These are phyloP conservation scores for Onychomys torridus DNA, from an alignment of 2,797 vertebrate species.

Conservation along the genomic window DNA sequence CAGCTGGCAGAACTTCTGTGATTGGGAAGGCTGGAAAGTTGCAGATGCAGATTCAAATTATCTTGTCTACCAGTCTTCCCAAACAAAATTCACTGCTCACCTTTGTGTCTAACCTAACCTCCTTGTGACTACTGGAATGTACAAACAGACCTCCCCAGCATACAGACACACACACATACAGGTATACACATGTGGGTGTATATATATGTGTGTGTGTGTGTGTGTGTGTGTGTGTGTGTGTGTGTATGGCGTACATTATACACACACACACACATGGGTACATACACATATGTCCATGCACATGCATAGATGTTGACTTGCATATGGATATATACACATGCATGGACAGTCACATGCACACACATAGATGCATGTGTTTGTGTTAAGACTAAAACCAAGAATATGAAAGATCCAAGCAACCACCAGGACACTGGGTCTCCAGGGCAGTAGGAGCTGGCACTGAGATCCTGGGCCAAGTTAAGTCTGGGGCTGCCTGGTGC, in stretches of 20 bases:
- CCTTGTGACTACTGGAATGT: background rate
- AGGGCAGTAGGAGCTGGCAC: fast-evolving
- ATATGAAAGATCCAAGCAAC: background rate
- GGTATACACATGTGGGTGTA: background rate
- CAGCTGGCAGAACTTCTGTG: background rate
- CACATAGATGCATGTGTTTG: background rate
- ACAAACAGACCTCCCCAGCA: background rate
- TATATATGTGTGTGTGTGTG: too few relatives aligned
- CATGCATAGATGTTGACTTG: background rate
- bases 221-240: too few relatives aligned
- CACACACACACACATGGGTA: fast-evolving
- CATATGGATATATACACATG: too few relatives aligned
- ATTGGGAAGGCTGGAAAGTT: background rate
- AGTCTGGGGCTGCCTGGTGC: fast-evolving
- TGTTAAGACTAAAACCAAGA: background rate
- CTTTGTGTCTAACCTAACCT: background rate
- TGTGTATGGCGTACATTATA: too few relatives aligned
- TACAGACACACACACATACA: background rate
- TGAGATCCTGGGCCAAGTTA: background rate
- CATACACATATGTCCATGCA: too few relatives aligned
- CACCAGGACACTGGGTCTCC: background rate
- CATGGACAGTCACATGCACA: too few relatives aligned
- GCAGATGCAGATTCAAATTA: background rate
- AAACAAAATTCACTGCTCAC: background rate
- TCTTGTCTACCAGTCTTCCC: background rate